Conservation (phyloP, 2,888 invertebrate species). For the Agrotis puta region DNA sequence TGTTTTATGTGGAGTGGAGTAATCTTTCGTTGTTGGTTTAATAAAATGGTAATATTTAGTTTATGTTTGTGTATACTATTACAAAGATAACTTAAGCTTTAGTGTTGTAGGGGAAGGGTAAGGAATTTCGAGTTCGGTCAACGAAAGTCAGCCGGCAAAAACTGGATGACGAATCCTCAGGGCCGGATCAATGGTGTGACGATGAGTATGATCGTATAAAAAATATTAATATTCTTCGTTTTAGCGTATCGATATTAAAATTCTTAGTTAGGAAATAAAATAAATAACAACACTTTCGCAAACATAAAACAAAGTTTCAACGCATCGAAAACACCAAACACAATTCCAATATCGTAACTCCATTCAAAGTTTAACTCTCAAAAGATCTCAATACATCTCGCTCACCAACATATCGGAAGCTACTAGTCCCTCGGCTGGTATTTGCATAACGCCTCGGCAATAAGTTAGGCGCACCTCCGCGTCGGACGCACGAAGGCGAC, state of each 20-base stretch:
- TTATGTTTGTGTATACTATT: background rate
- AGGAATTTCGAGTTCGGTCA: too few species aligned
- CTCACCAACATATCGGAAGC: constrained; percentile 49
- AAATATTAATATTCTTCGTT: too few species aligned
- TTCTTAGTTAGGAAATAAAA: too few species aligned
- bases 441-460: constrained; percentile 74
- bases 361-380: constrained; percentile 20
- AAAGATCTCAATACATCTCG: constrained; percentile 23
- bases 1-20: constrained; percentile 29
- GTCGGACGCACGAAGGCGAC: constrained; percentile 86
- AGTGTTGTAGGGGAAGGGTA: background rate
- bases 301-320: background rate
- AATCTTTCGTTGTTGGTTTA: constrained; percentile 2
- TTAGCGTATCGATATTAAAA: too few species aligned
- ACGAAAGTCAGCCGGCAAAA: too few species aligned
- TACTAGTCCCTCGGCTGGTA: constrained; percentile 67
- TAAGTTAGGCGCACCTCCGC: constrained; percentile 84
- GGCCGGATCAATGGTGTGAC: too few species aligned
- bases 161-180: too few species aligned
- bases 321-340: background rate
- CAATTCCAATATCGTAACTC: background rate
- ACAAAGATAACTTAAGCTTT: background rate
- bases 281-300: background rate
- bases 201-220: too few species aligned
- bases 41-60: constrained; percentile 9